Evolutionary conservation across 2,888 invertebrate genomes (phyloP).

Genomic region (Dioctria rufipes): DNA sequence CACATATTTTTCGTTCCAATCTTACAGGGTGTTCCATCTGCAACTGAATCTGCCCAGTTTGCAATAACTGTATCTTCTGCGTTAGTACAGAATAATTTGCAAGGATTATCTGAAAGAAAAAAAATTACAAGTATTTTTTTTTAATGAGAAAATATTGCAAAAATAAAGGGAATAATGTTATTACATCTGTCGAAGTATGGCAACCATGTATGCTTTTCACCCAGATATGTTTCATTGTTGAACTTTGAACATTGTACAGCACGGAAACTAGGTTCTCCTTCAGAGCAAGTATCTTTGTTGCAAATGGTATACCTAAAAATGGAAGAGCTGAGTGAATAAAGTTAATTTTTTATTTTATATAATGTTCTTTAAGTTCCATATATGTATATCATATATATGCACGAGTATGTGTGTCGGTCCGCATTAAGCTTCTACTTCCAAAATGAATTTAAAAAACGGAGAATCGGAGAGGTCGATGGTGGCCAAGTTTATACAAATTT

Average conservation of each 20-base stretch:
- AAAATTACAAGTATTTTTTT: not conserved
- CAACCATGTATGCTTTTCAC: conserved; percentile 79
- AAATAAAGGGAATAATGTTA: not conserved
- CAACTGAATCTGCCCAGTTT: conserved; percentile 81
- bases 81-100: conserved; percentile 87
- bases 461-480: too few relatives aligned
- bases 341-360: not conserved
- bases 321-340: too few relatives aligned
- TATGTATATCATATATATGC: too few relatives aligned
- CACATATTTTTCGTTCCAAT: conserved; percentile 88
- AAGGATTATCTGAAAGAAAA: conserved; percentile 77
- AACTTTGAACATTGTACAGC: conserved; percentile 83
- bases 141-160: not conserved
- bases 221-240: conserved; percentile 79
- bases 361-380: not conserved
- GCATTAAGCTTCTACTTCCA: not conserved
- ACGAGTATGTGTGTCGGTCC: too few relatives aligned
- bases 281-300: conserved; percentile 83
- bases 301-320: conserved; percentile 80
- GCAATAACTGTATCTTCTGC: conserved; percentile 82
- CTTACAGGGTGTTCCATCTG: conserved; percentile 90
- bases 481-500: too few relatives aligned
- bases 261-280: conserved; percentile 80
- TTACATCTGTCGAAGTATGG: conserved; percentile 83
- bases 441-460: too few relatives aligned